Base-by-base conservation (phyloP, 2,888 invertebrate genomes). In the Spodoptera picta region DNA sequence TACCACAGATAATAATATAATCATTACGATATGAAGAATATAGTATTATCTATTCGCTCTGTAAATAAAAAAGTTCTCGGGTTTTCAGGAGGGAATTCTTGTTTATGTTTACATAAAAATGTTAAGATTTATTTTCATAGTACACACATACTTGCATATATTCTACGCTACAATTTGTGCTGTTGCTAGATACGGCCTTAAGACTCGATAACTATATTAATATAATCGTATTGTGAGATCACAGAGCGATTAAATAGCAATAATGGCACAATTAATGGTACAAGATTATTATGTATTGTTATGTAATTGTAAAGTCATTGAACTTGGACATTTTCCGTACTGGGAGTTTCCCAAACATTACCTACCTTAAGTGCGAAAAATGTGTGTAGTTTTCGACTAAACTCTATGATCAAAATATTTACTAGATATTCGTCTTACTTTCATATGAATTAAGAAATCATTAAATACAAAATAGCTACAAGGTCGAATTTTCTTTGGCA, bases 401-500 rank as follows among this genome's bases (percentile, higher is more conserved):
- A 36, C 36, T 36, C 36, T 7, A 36, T 9, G 9, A 36, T 36
- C 36, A 36, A 36, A 36, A 36, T 36, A 36, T 36, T 36, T 36
- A 36, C 36, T 36, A 36, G 36, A 6, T 36, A 36, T 7, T 36
- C 9, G 9, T 36, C 36, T 7, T 7, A 36, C 36, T 36, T 36
- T 36, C 2, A 19, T 3, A 31, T 36, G 7, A 36, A 36, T 36
- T 9, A 36, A 36, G 2, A 36, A 36, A 2, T 36, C 36, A 36
- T 9, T 9, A 36, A 9, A 9, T 6, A 6, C 9, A 9, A 36
- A 36, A 36, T 36, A 36, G 36, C 2, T 9, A 36, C 50, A 65
- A 70, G 60, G 67, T 66, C 62, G 54, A 60, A 57, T 84, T 81
- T 77, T 62, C 67, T 60, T 82, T 83, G 84, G 82, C 85, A 82